Evolutionary conservation across 2,113 vertebrate genomes (phyloP), one percentile per base, ranked within the genome.

Genomic region (Rallus limicola): DNA sequence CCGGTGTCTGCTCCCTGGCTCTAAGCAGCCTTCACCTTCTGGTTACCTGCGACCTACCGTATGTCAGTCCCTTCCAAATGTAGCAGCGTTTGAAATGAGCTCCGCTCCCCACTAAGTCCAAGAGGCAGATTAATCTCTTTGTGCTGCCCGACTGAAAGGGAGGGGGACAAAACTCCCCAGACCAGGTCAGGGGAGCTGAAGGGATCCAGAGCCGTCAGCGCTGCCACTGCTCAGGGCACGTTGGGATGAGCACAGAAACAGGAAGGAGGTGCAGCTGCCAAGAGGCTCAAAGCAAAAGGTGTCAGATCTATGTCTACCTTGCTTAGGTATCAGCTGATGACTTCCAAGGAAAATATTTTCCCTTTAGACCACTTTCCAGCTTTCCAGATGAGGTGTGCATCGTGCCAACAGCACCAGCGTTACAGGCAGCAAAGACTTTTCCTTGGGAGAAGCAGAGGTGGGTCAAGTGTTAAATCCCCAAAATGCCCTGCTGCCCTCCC

Each of bases 341-440:
- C 60, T 95, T 94, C 90, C 95, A 97, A 92, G 3, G 79, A 70
- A 94, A 97, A 96, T 86, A 93, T 96, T 95, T 96, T 88, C 68
- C 82, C 88, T 94, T 46, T 26, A 46, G 82, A 86, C 82, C 77
- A 26, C 62, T 88, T 78, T 86, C 65, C 80, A 92, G 64, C n/a
- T 89, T 58, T 78, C 60, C 91, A 75, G 67, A 42, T 86, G 59
- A 44, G 58, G 40, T 13, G 15, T 18, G 56, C 53, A 2, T 1
- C 63, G 55, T 69, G 85, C 71, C 90, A 15, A 44, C 62, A 31
- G 72, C 64, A 31, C 7, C 13, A 3, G 14, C 2, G 10, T 62
- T 65, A 12, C 69, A 18, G 34, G 52, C n/a, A 91, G 65, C 70
- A 44, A 21, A 18, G 36, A 9, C 6, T 79, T 67, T 33, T 21